Conservation (phyloP, 2,113 vertebrate genomes). For the Anhinga anhinga region DNA sequence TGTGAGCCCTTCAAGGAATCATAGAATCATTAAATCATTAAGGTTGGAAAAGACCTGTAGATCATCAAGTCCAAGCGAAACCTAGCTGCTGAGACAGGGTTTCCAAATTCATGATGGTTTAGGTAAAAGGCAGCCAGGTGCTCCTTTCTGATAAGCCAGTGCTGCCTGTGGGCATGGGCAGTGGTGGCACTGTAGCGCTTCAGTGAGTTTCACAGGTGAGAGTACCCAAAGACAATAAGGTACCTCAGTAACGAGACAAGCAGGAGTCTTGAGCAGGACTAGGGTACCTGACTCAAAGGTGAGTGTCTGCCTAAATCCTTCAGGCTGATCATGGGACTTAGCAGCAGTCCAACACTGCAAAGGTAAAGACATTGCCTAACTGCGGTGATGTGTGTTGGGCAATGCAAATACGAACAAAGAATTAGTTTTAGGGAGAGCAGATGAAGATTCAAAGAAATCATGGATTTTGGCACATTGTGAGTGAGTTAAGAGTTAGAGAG, state of each 20-base stretch:
- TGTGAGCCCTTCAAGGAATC: neutral
- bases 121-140: neutral
- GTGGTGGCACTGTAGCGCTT: neutral
- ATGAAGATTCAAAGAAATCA: neutral
- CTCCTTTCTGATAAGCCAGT: fast-evolving
- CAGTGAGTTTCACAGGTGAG: neutral
- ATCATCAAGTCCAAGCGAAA: too few relatives aligned
- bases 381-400: fast-evolving
- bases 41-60: too few relatives aligned
- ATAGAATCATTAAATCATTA: too few relatives aligned
- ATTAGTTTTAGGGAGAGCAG: neutral
- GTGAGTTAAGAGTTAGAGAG: too few relatives aligned
- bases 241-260: neutral
- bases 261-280: neutral
- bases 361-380: neutral
- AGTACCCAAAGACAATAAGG: neutral
- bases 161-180: neutral
- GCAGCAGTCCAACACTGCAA: neutral
- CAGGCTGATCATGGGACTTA: neutral
- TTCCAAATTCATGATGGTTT: neutral
- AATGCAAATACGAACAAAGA: neutral
- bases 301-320: neutral
- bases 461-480: fast-evolving
- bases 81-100: neutral
- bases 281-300: neutral